These are phyloP conservation scores for Percina caprodes DNA, from an alignment of 2,113 vertebrate genomes.

Conservation along the genomic window DNA sequence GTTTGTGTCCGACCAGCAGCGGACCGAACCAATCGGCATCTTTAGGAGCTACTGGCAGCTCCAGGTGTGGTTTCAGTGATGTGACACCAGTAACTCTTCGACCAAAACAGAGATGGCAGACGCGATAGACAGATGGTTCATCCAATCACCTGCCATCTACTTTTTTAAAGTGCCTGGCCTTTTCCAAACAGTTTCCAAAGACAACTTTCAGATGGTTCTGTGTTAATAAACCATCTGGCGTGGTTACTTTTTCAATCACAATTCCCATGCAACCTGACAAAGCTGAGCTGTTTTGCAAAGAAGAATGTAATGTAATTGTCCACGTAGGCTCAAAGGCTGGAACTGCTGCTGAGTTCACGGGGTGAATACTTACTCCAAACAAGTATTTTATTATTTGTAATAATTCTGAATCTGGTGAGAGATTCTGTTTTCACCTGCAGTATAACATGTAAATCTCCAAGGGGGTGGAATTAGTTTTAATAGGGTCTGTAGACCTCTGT, in stretches of 20 bases:
- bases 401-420: not conserved
- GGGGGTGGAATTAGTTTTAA: not conserved
- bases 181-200: too few species aligned
- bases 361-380: not conserved
- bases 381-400: not conserved
- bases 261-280: not conserved
- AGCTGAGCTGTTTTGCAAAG: not conserved
- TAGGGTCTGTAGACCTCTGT: not conserved
- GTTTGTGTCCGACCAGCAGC: too few species aligned
- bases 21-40: too few species aligned
- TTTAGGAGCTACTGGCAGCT: too few species aligned
- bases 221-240: too few species aligned
- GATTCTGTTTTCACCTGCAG: not conserved
- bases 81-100: too few species aligned
- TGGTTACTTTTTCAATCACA: not conserved
- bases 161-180: too few species aligned
- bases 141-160: too few species aligned
- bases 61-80: too few species aligned
- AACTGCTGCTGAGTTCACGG: not conserved
- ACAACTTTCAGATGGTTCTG: too few species aligned
- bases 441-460: not conserved
- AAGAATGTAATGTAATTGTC: not conserved
- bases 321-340: not conserved
- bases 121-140: too few species aligned
- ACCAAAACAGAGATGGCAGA: too few species aligned